Evolutionary conservation across 2,113 vertebrate genomes (phyloP), one percentile per base, ranked within the genome.

Genomic region (Coreoperca whiteheadi): DNA sequence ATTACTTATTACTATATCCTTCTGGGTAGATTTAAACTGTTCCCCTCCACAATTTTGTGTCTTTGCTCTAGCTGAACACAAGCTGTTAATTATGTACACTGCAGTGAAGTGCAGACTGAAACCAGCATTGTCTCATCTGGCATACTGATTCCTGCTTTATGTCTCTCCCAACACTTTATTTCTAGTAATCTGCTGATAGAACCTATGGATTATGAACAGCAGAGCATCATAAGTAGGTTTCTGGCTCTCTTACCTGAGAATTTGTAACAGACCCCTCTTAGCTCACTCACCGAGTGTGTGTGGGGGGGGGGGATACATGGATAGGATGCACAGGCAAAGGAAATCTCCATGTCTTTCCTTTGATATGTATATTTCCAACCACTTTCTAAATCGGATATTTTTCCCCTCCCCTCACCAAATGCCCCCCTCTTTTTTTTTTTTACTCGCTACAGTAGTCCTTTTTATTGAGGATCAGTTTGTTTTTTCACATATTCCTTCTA

Each of bases 301-400:
- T 50, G 46, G 12, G 16, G 23, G 25, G 82, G 87, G 85, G 57
- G 65, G 56, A 11, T 87, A 84, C 90, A 93, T 67, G 90, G 88
- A 90, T 89, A 83, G 85, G 87, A 91, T 89, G 86, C 89, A 92
- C 80, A 90, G 68, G 87, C 89, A 82, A 90, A 79, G 90, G 83
- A 94, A 92, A 93, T 94, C 93, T 94, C 91, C 91, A 84, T 92
- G 92, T 93, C 85, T 91, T 87, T 90, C 88, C 91, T 95, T 95
- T 95, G 94, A 95, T 94, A 94, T 95, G 94, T 90, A 95, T 94
- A 95, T 95, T 94, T 93, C 86, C 87, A 93, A 93, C 85, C 90
- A 91, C 91, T 88, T 91, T 92, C 89, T 87, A 94, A 95, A 95
- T 93, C 92, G 83, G 92, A 94, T 95, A 93, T 89, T 88, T 88